A percentile compares a stretch with the other conserved stretches of the same genome.
phyloP scores from a whole-genome alignment of 2,797 vertebrate species.

The Buceros bicornis region DNA sequence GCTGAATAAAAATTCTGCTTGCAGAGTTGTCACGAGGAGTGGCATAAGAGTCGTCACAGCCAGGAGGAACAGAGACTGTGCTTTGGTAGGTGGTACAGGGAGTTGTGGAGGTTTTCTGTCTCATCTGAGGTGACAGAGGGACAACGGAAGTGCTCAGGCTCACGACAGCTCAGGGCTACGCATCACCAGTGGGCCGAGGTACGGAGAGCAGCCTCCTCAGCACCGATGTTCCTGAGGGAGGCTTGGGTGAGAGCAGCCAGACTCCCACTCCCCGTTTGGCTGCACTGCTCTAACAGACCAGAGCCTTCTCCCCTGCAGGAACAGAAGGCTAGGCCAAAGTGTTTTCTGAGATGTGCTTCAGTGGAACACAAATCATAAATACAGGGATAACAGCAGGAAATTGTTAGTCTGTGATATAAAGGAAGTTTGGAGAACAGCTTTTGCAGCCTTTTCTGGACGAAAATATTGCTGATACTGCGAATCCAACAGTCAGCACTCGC shows the following conservation, averaged over 20 bases:
- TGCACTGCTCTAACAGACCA: not conserved
- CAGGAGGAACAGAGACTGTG: conserved; percentile 78
- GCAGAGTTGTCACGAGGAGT: conserved; percentile 77
- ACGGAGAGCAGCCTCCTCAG: not conserved
- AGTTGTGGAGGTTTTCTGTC: conserved; percentile 32
- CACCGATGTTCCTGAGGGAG: not conserved
- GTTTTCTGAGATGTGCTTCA: not conserved
- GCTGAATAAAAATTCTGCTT: conserved; percentile 74
- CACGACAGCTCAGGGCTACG: not conserved
- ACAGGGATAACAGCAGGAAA: not conserved
- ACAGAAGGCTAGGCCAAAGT: not conserved
- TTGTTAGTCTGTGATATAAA: not conserved
- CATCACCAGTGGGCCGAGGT: not conserved
- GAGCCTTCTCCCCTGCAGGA: not conserved
- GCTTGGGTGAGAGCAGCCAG: not conserved
- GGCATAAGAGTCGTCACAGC: conserved; percentile 63
- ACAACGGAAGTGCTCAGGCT: not conserved
- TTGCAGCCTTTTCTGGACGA: not conserved
- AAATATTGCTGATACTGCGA: not conserved
- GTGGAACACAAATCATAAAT: not conserved
- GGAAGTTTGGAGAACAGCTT: not conserved
- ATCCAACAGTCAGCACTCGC: not conserved
- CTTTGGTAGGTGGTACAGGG: not conserved
- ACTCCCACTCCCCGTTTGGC: not conserved
- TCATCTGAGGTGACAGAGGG: not conserved